phyloP scores from a whole-genome alignment of 2,113 vertebrate species.

The Cynoglossus semilaevis region DNA sequence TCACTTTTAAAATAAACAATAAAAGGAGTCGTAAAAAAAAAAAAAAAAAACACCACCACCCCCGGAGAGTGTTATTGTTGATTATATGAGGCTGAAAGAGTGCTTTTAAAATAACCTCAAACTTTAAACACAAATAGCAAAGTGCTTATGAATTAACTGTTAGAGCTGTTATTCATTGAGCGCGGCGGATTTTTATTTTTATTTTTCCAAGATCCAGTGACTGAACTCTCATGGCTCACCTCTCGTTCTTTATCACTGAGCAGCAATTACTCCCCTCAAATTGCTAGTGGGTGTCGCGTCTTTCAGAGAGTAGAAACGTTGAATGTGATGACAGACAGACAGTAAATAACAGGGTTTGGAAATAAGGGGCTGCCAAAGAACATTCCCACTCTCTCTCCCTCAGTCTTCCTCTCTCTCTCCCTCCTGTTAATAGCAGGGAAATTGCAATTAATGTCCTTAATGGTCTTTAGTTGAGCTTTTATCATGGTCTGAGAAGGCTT shows the following conservation, averaged over 20 bases:
- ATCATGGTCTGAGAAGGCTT: conserved; percentile 80
- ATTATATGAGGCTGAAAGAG: conserved; percentile 6
- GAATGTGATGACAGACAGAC: conserved; percentile 94
- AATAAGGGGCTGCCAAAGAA: conserved; percentile 95
- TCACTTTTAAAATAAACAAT: conserved; percentile 3
- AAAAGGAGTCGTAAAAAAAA: conserved; percentile 4
- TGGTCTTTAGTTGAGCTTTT: conserved; percentile 93
- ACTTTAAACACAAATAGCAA: conserved; percentile 5
- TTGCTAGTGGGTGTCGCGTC: conserved; percentile 90
- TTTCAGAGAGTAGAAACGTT: conserved; percentile 87
- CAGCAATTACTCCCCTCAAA: conserved; percentile 94
- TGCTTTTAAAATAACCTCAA: conserved; percentile 24
- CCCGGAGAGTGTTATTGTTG: background rate
- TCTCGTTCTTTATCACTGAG: conserved; percentile 74
- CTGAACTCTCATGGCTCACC: conserved; percentile 76
- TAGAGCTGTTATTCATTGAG: conserved; percentile 38
- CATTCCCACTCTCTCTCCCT: conserved; percentile 61
- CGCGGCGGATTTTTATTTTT: conserved; percentile 17
- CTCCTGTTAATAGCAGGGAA: conserved; percentile 87
- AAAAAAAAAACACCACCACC: too few species aligned
- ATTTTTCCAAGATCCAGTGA: conserved; percentile 42
- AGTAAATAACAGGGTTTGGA: conserved; percentile 98
- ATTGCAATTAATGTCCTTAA: conserved; percentile 95
- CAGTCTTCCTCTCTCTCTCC: conserved; percentile 53
- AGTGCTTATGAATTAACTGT: conserved; percentile 32